Base-by-base conservation (phyloP, 37 sponge, comb jelly and placozoan species). In the Geodia barretti region DNA sequence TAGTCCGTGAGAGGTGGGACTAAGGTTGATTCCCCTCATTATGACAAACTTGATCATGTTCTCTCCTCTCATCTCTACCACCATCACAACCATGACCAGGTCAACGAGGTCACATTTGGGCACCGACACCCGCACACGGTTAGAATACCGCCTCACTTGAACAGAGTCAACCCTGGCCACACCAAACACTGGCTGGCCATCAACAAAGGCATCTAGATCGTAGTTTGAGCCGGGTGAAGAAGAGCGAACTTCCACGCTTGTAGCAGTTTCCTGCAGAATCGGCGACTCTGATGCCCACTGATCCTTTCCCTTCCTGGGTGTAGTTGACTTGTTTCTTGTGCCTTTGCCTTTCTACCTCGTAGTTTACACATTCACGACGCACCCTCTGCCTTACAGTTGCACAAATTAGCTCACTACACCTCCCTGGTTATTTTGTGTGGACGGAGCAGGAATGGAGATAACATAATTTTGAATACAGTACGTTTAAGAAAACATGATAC, bases 61-160 rank as follows among this genome's bases (percentile, higher is more conserved):
- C 62, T 64, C 37, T 1, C 64, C 73, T 0, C 2, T 31, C 32
- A n/a, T 17, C 60, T 74, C 26, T 25, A 47, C 70, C 25, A 72
- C 69, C 38, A 84, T 39, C 21, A 92, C 78, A 89, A 89, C 88
- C 86, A 92, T 88, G 47, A 92, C 89, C 21, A 92, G 79, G 14
- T 74, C 76, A n/a, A 85, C 7, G 24, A 77, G 62, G 26, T 77
- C 70, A 66, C 93, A 92, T 74, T 92, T 92, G n/a, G 93, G 93
- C 1, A 88, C 86, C 0, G 89, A 62, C 21, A 92, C 60, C 23
- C 93, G 80, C 4, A 88, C 93, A n/a, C 89, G 75, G 14, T 81
- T 59, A 1, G 74, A 7, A 14, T 75, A 78, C 17, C 70, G 59
- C 26, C 68, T 67, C 17, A 78, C 79, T 7, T 3, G 17, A 9